phyloP scores from a whole-genome alignment of 2,797 vertebrate species.

The Artibeus lituratus region DNA sequence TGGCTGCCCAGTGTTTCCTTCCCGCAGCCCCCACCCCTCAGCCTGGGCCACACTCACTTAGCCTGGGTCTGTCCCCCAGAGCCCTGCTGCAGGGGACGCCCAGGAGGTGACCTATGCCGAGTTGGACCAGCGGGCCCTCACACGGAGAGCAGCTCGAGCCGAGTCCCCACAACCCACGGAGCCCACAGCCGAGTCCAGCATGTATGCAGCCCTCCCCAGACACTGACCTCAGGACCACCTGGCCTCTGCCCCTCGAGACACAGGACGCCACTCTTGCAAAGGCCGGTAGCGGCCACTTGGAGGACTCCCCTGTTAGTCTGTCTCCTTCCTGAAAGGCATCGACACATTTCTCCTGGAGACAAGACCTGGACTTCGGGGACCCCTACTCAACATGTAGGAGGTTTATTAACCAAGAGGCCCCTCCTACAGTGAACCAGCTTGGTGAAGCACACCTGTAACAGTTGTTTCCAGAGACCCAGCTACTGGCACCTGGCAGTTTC shows the following conservation, averaged over 20 bases:
- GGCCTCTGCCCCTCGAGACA: no score
- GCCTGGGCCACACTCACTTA: background rate
- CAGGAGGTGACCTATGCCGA: conserved; percentile 8
- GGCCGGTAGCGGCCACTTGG: background rate
- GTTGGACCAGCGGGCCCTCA: background rate
- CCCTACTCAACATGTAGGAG: background rate
- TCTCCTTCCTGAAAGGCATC: background rate
- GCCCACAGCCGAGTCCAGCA: background rate
- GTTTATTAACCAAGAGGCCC: accelerated
- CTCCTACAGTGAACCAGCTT: background rate
- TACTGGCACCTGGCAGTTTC: background rate
- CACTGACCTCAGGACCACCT: background rate
- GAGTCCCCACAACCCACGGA: accelerated
- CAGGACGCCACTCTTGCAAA: background rate
- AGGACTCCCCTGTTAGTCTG: background rate
- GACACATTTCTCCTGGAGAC: background rate
- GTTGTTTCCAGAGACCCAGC: background rate
- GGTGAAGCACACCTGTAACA: background rate
- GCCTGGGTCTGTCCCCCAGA: background rate
- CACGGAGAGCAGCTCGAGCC: background rate
- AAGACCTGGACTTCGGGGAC: background rate
- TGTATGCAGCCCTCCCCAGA: background rate
- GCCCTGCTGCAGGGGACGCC: background rate
- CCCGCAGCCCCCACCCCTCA: background rate
- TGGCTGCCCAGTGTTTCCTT: accelerated